Conservation (phyloP, 1,140 invertebrate species). For the Bombus superbus region DNA sequence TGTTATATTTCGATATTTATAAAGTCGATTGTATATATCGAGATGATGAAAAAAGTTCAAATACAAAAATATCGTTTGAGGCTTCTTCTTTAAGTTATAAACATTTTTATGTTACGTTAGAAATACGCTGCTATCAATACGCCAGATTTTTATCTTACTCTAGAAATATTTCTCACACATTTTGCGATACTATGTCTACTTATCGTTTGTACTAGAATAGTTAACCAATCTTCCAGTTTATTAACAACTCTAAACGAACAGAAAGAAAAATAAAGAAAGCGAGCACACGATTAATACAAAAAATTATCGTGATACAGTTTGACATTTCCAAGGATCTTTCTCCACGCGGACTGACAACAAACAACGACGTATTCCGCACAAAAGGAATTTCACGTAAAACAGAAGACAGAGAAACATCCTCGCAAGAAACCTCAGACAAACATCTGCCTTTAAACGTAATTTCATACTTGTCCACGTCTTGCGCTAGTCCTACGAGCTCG, state of each 20-base stretch:
- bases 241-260: too few species aligned
- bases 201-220: too few species aligned
- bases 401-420: background rate
- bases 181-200: too few species aligned
- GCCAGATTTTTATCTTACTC: too few species aligned
- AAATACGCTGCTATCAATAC: background rate
- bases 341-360: background rate
- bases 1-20: background rate
- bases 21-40: background rate
- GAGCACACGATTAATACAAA: background rate
- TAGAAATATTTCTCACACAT: too few species aligned
- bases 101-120: background rate
- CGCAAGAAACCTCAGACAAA: background rate
- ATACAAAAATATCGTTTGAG: background rate
- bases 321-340: background rate
- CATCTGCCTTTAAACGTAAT: slow-evolving; percentile 8
- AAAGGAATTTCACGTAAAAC: background rate
- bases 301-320: background rate
- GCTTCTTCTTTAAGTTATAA: background rate
- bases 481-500: background rate
- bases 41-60: background rate
- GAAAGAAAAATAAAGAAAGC: background rate
- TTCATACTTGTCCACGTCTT: background rate
- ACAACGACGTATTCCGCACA: background rate
- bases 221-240: too few species aligned